phyloP scores from a whole-genome alignment of 2,888 invertebrate species.

The Macrosiphum euphorbiae region DNA sequence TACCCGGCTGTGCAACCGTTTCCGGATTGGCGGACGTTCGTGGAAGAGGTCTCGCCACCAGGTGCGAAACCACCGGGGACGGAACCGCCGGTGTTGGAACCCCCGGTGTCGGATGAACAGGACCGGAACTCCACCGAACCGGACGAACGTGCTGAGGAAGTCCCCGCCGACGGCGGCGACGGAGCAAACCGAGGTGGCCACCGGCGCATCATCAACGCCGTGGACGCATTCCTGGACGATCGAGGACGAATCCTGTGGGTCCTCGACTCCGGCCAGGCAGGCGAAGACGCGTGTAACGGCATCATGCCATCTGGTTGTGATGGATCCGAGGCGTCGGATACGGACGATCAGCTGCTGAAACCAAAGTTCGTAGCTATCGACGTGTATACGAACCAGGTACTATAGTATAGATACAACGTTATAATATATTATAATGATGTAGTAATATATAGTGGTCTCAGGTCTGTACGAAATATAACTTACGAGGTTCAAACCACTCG shows the following conservation, averaged over 20 bases:
- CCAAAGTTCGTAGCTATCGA: slow-evolving; percentile 35
- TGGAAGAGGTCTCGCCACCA: background rate
- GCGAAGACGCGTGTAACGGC: background rate
- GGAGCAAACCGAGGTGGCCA: background rate
- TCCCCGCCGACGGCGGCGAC: no score
- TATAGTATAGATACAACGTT: background rate
- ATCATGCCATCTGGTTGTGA: background rate
- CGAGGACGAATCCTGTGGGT: slow-evolving; percentile 31
- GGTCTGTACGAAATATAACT: no score
- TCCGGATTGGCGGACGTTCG: slow-evolving; percentile 17
- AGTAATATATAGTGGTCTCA: no score
- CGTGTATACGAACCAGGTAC: slow-evolving; percentile 36
- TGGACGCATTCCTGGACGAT: slow-evolving; percentile 36
- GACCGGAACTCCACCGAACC: background rate
- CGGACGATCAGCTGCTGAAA: background rate
- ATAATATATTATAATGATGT: background rate
- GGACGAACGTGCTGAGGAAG: background rate
- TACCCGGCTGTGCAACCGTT: slow-evolving; percentile 9
- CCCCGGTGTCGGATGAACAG: background rate
- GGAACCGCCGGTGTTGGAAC: background rate
- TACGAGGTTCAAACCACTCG: no score
- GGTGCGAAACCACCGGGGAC: no score
- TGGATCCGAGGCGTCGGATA: no score
- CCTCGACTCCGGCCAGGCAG: background rate
- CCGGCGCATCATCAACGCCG: background rate